These are phyloP conservation scores for Xylota segnis DNA, from an alignment of 2,888 invertebrate species.

Conservation along the genomic window DNA sequence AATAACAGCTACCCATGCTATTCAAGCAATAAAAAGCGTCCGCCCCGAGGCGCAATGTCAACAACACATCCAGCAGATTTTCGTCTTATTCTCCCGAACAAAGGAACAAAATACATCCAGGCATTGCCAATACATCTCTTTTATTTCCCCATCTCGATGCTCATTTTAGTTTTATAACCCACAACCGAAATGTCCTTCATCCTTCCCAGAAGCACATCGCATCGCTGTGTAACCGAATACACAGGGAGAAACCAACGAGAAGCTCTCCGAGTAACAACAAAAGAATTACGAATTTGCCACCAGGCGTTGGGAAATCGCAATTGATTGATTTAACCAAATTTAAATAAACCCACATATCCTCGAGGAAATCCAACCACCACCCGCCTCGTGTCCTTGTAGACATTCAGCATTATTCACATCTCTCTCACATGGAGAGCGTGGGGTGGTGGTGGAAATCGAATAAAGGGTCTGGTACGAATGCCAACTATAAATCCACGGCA, in stretches of 20 bases:
- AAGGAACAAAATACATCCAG: slow-evolving; percentile 37
- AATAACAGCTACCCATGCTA: slow-evolving; percentile 46
- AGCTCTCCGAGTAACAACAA: slow-evolving; percentile 61
- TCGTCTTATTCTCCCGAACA: slow-evolving; percentile 56
- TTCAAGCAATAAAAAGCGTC: slow-evolving; percentile 64
- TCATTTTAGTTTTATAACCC: slow-evolving; percentile 72
- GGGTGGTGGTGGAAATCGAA: slow-evolving; percentile 4
- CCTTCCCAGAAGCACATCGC: slow-evolving; percentile 28
- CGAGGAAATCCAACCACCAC: slow-evolving; percentile 44
- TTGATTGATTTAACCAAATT: slow-evolving; percentile 77
- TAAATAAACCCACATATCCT: slow-evolving; percentile 74
- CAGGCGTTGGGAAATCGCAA: slow-evolving; percentile 76
- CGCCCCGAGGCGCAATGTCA: slow-evolving; percentile 63
- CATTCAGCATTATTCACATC: slow-evolving; percentile 50
- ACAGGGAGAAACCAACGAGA: slow-evolving; percentile 26
- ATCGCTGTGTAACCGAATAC: slow-evolving; percentile 8
- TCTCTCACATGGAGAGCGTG: background rate
- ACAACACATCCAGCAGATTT: slow-evolving; percentile 68
- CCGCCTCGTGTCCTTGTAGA: slow-evolving; percentile 43
- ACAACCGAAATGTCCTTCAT: slow-evolving; percentile 53
- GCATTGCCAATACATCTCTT: slow-evolving; percentile 45
- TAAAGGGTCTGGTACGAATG: slow-evolving; percentile 30
- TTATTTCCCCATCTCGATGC: slow-evolving; percentile 67
- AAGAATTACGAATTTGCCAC: slow-evolving; percentile 76
- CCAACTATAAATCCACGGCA: slow-evolving; percentile 66